phyloP scores from a whole-genome alignment of 1,140 invertebrate genomes.

The Pogonomyrmex barbatus region DNA sequence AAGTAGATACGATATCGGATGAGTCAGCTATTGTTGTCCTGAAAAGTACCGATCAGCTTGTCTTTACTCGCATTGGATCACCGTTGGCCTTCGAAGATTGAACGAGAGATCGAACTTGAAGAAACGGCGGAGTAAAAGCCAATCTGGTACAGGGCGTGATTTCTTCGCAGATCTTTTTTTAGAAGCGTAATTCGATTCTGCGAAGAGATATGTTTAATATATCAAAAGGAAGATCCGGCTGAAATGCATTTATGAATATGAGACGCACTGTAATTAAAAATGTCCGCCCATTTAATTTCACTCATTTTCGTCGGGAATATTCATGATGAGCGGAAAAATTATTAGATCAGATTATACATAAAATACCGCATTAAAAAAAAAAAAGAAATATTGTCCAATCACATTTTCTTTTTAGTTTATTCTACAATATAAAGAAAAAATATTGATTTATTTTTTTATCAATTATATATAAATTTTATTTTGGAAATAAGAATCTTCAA shows the following conservation, averaged over 20 bases:
- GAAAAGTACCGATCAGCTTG: slow-evolving; percentile 66
- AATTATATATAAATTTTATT: not conserved
- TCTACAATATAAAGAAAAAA: not conserved
- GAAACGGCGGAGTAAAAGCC: slow-evolving; percentile 41
- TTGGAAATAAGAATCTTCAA: not conserved
- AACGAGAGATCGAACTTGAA: slow-evolving; percentile 39
- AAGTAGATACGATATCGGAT: slow-evolving; percentile 69
- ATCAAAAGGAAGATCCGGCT: slow-evolving; percentile 55
- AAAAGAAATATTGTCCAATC: not conserved
- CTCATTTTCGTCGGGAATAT: not conserved
- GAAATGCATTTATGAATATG: slow-evolving; percentile 56
- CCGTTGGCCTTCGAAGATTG: slow-evolving; percentile 62
- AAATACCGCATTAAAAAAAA: not conserved
- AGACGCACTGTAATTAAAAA: slow-evolving; percentile 63
- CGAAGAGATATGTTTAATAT: slow-evolving; percentile 45
- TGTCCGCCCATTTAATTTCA: slow-evolving; percentile 7
- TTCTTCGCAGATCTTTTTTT: slow-evolving; percentile 37
- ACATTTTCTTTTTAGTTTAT: not conserved
- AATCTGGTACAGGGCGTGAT: slow-evolving; percentile 48
- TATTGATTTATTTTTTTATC: not conserved
- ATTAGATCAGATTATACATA: slow-evolving; percentile 24
- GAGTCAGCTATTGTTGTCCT: slow-evolving; percentile 74
- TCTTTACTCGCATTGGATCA: slow-evolving; percentile 62
- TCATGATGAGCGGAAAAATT: not conserved
- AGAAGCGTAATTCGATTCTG: slow-evolving; percentile 42